Percentiles rank a stretch among this genome's conserved stretches.
Evolutionary conservation across 30 jellyfish, hydroid and myxozoan species (phyloP).

Genomic region (Sanderia malayensis): DNA sequence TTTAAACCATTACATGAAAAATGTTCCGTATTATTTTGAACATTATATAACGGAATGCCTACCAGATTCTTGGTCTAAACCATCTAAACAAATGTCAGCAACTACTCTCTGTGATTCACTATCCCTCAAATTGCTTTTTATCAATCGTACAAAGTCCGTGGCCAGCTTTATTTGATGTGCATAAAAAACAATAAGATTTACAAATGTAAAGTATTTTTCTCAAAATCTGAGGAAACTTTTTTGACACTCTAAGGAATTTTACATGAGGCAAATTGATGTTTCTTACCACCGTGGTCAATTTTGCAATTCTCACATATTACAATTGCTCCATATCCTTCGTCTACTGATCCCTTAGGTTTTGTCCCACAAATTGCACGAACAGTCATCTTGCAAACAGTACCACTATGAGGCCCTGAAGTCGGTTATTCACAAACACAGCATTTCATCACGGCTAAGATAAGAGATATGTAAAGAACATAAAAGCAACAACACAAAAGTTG

Average conservation of each 20-base stretch:
- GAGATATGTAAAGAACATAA: background rate
- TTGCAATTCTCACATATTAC: background rate
- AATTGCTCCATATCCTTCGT: background rate
- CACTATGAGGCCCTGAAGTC: background rate
- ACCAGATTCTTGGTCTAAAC: too few relatives aligned
- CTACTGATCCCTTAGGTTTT: conserved; percentile 2
- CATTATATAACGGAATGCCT: too few relatives aligned
- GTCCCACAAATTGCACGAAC: background rate
- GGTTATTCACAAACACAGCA: conserved; percentile 1
- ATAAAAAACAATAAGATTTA: background rate
- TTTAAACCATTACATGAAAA: too few relatives aligned
- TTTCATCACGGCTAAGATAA: background rate
- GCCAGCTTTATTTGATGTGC: background rate
- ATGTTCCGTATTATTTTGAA: too few relatives aligned
- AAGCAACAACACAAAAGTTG: background rate
- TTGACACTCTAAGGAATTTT: too few relatives aligned
- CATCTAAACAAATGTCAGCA: too few relatives aligned
- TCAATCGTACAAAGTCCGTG: background rate
- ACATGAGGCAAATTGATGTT: background rate
- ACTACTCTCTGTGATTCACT: background rate
- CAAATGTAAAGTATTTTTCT: background rate
- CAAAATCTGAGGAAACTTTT: background rate
- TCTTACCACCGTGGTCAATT: background rate
- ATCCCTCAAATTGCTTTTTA: background rate
- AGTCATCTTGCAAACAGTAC: background rate